A percentile compares a stretch with the other conserved stretches of the same genome.
phyloP scores from a whole-genome alignment of 2,888 invertebrate species.

The Tetragonisca angustula region DNA sequence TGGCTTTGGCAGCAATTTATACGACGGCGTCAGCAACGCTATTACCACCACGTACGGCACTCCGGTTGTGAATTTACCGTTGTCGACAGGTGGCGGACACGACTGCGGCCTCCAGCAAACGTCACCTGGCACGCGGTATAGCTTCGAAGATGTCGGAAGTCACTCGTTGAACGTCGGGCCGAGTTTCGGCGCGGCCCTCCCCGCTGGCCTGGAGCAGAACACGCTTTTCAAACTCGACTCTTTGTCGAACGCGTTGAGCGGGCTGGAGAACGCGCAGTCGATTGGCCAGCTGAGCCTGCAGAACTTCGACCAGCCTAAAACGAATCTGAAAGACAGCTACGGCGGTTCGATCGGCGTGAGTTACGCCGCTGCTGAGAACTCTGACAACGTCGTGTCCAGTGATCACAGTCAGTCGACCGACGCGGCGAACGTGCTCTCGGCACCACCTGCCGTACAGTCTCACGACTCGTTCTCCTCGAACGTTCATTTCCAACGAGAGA shows the following conservation, averaged over 20 bases:
- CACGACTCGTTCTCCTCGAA: conserved; percentile 56
- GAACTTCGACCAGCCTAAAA: conserved; percentile 68
- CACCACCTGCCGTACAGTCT: conserved; percentile 48
- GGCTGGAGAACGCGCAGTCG: conserved; percentile 60
- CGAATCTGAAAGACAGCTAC: conserved; percentile 79
- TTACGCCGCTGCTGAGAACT: conserved; percentile 53
- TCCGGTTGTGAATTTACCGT: conserved; percentile 64
- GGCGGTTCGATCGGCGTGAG: conserved; percentile 75
- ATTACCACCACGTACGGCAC: conserved; percentile 76
- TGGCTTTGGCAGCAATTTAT: conserved; percentile 77
- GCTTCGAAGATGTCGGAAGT: conserved; percentile 18
- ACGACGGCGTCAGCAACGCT: conserved; percentile 69
- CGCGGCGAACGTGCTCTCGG: conserved; percentile 40
- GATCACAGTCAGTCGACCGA: conserved; percentile 52
- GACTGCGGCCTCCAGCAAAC: conserved; percentile 60
- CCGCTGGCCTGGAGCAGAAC: conserved; percentile 34
- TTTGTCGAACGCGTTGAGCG: conserved; percentile 33
- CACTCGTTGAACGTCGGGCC: neutral
- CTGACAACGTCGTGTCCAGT: conserved; percentile 29
- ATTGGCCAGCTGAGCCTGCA: conserved; percentile 77
- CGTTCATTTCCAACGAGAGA: conserved; percentile 59
- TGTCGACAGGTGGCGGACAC: conserved; percentile 62
- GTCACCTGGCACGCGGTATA: conserved; percentile 21
- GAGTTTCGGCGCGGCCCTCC: conserved; percentile 22
- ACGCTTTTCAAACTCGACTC: conserved; percentile 41